Evolutionary conservation across 1,140 invertebrate species (phyloP).

Genomic region (Cheumatopsyche charites): DNA sequence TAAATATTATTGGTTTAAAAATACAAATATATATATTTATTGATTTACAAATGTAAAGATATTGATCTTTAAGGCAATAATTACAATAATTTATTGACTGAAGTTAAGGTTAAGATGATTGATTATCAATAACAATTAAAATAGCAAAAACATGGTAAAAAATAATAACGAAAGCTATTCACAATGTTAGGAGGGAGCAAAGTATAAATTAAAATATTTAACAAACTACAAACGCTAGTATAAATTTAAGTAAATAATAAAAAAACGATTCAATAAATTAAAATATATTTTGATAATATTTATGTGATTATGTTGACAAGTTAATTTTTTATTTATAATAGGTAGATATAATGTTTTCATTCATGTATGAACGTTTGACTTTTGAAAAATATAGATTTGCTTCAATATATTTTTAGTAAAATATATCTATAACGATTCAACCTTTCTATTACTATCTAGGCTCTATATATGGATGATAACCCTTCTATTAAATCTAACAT

Average conservation of each 20-base stretch:
- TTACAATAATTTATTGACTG: not conserved
- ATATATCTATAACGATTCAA: not conserved
- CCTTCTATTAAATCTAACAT: no score
- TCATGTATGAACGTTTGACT: no score
- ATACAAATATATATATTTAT: not conserved
- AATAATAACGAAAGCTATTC: conserved; percentile 15
- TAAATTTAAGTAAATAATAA: conserved; percentile 10
- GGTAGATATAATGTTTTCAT: no score
- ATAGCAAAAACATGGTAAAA: not conserved
- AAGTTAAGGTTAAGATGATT: not conserved
- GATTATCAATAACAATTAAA: conserved; percentile 5
- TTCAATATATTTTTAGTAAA: not conserved
- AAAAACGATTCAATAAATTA: conserved; percentile 20
- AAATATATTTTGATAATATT: conserved; percentile 21
- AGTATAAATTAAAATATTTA: conserved; percentile 6
- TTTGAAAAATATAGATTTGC: no score
- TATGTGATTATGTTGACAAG: conserved; percentile 1
- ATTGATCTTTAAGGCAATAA: conserved; percentile 7
- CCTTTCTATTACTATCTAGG: conserved; percentile 8
- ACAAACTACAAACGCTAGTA: not conserved
- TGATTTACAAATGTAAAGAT: not conserved
- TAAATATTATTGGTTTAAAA: no score
- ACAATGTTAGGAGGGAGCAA: not conserved
- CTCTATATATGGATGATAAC: no score
- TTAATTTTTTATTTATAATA: conserved; percentile 16